These are phyloP conservation scores for Microctenopoma stevenorrisi DNA, from an alignment of 2,797 vertebrate species.

Conservation along the genomic window DNA sequence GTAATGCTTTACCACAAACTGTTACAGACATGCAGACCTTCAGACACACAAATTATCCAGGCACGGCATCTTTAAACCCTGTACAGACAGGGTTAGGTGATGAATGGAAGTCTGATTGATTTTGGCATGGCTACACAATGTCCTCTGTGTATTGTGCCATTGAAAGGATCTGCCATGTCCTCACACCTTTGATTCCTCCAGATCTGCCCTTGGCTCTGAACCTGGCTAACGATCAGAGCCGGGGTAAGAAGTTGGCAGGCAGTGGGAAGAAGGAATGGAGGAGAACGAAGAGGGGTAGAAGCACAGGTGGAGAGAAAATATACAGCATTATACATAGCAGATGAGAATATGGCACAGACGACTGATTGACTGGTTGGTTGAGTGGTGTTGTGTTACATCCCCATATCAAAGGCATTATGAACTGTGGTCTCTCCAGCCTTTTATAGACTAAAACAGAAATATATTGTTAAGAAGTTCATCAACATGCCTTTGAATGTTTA, in stretches of 20 bases:
- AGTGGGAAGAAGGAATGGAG: not conserved
- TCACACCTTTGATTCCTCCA: constrained; percentile 70
- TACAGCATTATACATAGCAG: no score
- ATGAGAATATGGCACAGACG: not conserved
- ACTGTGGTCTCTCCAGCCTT: no score
- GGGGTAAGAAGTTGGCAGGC: constrained; percentile 49
- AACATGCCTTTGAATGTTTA: no score
- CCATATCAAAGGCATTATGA: no score
- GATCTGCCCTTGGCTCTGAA: constrained; percentile 67
- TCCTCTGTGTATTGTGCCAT: constrained; percentile 68
- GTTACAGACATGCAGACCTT: constrained; percentile 35
- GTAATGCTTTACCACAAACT: constrained; percentile 30
- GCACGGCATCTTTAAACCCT: constrained; percentile 44
- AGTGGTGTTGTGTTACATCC: no score
- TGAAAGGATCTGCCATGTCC: constrained; percentile 60
- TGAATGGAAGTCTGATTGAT: constrained; percentile 80
- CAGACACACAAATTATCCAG: constrained; percentile 25
- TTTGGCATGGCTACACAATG: constrained; percentile 63
- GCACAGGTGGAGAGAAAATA: not conserved
- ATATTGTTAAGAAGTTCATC: no score
- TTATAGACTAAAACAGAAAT: no score
- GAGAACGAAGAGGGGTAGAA: constrained; percentile 7
- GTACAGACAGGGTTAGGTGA: constrained; percentile 70
- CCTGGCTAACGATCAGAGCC: constrained; percentile 38
- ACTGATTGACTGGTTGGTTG: no score